phyloP scores from a whole-genome alignment of 92 coral and sea anemone genomes.

The Diadumene lineata region DNA sequence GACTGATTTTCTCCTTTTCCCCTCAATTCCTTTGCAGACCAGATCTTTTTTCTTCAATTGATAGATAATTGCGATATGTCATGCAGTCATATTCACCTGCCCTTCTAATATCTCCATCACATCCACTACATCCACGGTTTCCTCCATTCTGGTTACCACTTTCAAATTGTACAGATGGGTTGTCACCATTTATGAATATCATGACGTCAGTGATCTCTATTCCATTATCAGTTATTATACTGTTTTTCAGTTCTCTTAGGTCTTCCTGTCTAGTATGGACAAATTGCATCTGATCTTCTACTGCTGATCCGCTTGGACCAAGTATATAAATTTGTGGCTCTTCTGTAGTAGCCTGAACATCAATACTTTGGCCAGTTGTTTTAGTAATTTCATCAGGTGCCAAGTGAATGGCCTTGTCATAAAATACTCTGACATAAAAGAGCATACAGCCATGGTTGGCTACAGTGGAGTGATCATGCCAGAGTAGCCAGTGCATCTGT shows the following conservation, averaged over 20 bases:
- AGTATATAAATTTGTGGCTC: neutral
- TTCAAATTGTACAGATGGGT: conserved; percentile 14
- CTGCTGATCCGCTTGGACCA: neutral
- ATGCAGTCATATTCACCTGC: too few species aligned
- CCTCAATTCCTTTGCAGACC: too few species aligned
- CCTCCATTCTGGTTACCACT: conserved; percentile 37
- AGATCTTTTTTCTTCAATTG: too few species aligned
- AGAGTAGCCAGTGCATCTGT: conserved; percentile 19
- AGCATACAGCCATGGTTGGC: conserved; percentile 17
- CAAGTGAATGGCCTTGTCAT: conserved; percentile 17
- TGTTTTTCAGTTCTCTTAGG: neutral
- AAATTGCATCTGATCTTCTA: conserved; percentile 8
- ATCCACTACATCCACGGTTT: conserved; percentile 2
- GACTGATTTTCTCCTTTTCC: too few species aligned
- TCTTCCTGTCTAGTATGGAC: conserved; percentile 11
- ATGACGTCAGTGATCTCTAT: conserved; percentile 11
- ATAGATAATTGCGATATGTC: too few species aligned
- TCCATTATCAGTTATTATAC: neutral
- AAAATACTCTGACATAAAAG: neutral
- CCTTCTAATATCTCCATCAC: conserved; percentile 11
- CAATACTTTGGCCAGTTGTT: conserved; percentile 4
- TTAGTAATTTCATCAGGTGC: too few species aligned
- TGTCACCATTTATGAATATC: conserved; percentile 30
- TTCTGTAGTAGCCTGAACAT: conserved; percentile 21
- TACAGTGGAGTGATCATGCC: conserved; percentile 18